A percentile compares a stretch with the other conserved stretches of the same genome.
Conservation (phyloP, 2,113 vertebrate genomes). For the Formicarius rufipectus region DNA sequence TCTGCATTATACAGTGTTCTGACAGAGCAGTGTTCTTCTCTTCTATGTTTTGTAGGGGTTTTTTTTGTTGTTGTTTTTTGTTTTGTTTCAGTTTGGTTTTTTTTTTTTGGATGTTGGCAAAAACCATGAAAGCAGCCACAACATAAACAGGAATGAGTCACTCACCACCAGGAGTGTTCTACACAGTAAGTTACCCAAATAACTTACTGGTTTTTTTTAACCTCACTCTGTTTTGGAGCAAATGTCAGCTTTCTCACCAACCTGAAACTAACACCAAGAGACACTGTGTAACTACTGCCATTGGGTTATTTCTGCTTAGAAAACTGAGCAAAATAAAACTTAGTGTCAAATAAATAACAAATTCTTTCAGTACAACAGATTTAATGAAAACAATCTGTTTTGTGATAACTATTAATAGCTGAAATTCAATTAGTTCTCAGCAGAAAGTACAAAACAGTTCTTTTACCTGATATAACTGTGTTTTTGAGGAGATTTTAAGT, state of each 20-base stretch:
- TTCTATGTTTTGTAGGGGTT: neutral
- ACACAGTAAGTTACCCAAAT: neutral
- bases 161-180: neutral
- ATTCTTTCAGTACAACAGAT: neutral
- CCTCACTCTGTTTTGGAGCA: neutral
- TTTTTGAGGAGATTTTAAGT: neutral
- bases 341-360: neutral
- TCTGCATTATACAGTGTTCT: neutral
- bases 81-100: neutral
- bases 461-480: neutral
- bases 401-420: slow-evolving; percentile 5
- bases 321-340: neutral
- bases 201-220: neutral
- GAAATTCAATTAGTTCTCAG: neutral
- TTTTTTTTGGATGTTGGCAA: neutral
- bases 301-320: neutral
- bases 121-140: neutral
- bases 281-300: neutral
- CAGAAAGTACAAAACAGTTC: neutral
- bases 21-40: neutral
- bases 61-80: neutral
- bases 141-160: neutral
- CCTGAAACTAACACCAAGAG: neutral
- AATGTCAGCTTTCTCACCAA: neutral
- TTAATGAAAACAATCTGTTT: slow-evolving; percentile 28